Conservation (phyloP, 2,113 vertebrate species). For the Hirundichthys speculiger region DNA sequence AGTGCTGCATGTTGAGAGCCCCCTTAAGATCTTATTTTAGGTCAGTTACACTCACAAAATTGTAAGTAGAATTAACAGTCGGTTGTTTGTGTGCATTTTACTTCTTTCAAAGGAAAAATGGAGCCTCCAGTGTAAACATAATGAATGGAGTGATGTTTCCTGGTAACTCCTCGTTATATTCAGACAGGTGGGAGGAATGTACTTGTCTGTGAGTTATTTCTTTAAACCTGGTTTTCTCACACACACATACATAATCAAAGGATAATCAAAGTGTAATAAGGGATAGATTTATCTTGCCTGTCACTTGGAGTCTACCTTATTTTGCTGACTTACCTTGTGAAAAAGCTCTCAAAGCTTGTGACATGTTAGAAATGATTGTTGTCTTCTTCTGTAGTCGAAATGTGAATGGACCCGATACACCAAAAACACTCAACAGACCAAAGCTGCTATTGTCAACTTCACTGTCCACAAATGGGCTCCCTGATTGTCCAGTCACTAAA, state of each 20-base stretch:
- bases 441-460: slow-evolving; percentile 87
- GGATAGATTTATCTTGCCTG: not conserved
- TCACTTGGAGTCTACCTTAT: slow-evolving; percentile 2
- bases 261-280: not conserved
- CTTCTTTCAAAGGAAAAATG: slow-evolving; percentile 88
- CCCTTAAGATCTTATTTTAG: slow-evolving; percentile 16
- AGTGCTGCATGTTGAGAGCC: slow-evolving; percentile 5
- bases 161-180: slow-evolving; percentile 88
- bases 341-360: not conserved
- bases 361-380: not conserved
- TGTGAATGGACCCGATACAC: slow-evolving; percentile 91
- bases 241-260: slow-evolving; percentile 8
- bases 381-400: slow-evolving; percentile 79
- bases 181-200: slow-evolving; percentile 86
- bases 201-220: slow-evolving; percentile 33
- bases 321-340: not conserved
- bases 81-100: slow-evolving; percentile 54
- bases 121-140: slow-evolving; percentile 88
- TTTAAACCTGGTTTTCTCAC: slow-evolving; percentile 13
- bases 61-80: slow-evolving; percentile 23
- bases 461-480: slow-evolving; percentile 93
- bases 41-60: not conserved
- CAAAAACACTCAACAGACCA: slow-evolving; percentile 88
- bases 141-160: slow-evolving; percentile 98
- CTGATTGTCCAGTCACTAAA: slow-evolving; percentile 86